phyloP scores from a whole-genome alignment of 64 coral and sea anemone species.

The Montipora foliosa region DNA sequence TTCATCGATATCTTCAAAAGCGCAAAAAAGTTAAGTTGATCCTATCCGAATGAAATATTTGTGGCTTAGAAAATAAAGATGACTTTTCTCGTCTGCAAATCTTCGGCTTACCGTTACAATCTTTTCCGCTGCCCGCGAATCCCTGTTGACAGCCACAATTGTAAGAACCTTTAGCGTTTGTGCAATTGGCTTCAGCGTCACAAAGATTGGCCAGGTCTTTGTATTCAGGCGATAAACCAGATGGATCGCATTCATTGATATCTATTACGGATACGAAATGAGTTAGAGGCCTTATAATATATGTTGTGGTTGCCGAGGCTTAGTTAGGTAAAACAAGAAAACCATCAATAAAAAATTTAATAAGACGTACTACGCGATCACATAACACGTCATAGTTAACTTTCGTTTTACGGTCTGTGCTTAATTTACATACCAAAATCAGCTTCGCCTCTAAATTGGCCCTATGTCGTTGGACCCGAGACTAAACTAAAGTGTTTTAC shows the following conservation, averaged over 20 bases:
- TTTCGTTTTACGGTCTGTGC: no score
- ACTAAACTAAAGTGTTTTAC: no score
- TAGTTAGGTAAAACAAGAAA: no score
- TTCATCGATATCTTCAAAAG: slow-evolving; percentile 21
- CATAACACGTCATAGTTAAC: no score
- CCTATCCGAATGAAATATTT: no score
- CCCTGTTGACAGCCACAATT: slow-evolving; percentile 59
- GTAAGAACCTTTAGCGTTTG: slow-evolving; percentile 48
- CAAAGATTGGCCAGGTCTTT: slow-evolving; percentile 23
- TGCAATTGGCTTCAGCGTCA: slow-evolving; percentile 45
- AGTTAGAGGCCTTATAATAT: background rate
- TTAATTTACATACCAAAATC: no score
- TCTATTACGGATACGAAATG: slow-evolving; percentile 1
- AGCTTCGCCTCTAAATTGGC: no score
- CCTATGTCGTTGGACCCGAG: no score
- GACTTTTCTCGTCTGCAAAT: no score
- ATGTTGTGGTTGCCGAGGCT: background rate
- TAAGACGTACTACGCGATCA: no score
- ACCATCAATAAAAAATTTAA: no score
- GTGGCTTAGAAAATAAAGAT: no score
- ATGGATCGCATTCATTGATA: slow-evolving; percentile 57
- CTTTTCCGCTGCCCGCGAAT: slow-evolving; percentile 35
- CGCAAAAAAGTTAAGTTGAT: background rate
- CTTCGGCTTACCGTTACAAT: slow-evolving; percentile 41
- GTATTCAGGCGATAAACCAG: background rate